A percentile compares a stretch with the other conserved stretches of the same genome.
These are phyloP conservation scores for Chloroceryle aenea DNA, from an alignment of 2,113 vertebrate species.

Conservation along the genomic window DNA sequence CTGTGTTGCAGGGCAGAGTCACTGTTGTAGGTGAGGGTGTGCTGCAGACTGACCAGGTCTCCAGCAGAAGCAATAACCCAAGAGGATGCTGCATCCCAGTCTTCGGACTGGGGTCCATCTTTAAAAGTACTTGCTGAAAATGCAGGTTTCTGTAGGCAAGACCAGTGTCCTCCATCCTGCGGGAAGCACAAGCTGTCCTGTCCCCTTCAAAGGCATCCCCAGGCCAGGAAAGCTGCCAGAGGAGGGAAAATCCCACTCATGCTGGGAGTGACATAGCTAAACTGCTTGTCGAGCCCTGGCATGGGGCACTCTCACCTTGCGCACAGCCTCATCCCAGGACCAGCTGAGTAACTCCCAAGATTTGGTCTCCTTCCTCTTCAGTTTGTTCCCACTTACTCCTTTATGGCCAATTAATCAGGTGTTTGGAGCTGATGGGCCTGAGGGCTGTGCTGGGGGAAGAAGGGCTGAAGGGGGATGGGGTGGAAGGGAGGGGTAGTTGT, in stretches of 20 bases:
- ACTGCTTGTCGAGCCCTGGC: neutral
- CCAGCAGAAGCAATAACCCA: neutral
- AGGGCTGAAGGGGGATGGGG: neutral
- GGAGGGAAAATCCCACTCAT: neutral
- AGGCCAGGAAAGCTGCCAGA: neutral
- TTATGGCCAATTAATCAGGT: neutral
- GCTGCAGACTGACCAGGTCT: neutral
- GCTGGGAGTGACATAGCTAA: neutral
- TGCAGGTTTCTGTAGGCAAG: neutral
- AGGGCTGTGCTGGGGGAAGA: neutral
- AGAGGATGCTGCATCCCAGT: neutral
- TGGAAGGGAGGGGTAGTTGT: neutral
- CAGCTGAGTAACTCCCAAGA: neutral
- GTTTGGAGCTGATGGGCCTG: neutral
- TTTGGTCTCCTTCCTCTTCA: neutral
- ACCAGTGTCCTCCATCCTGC: neutral
- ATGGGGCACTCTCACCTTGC: neutral
- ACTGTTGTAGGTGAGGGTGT: neutral
- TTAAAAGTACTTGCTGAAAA: neutral
- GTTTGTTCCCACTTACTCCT: neutral
- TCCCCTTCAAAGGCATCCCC: neutral
- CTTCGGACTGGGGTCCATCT: neutral
- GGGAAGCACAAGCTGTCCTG: neutral
- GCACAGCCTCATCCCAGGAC: neutral
- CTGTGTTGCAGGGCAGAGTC: neutral